These are phyloP conservation scores for Gnathochromis pfefferi DNA, from an alignment of 2,113 vertebrate species.

Conservation along the genomic window DNA sequence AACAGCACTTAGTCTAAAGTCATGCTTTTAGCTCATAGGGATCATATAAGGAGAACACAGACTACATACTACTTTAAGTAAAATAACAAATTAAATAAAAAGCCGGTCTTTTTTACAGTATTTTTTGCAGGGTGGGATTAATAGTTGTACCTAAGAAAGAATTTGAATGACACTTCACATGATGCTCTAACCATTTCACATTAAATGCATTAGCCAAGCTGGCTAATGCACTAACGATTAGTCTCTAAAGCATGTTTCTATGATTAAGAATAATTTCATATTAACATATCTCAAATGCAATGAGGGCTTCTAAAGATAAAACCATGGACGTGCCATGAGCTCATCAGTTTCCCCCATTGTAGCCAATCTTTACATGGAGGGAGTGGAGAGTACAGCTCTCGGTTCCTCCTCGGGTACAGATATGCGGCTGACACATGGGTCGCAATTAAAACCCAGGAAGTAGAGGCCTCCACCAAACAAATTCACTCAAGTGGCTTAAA, in stretches of 20 bases:
- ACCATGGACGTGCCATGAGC: background rate
- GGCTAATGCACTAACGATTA: background rate
- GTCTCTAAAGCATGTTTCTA: background rate
- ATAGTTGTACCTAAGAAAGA: background rate
- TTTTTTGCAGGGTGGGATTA: background rate
- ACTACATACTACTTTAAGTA: background rate
- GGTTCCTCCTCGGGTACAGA: background rate
- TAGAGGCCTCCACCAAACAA: background rate
- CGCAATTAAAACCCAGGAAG: background rate
- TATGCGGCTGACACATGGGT: background rate
- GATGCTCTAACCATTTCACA: background rate
- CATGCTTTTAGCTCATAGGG: background rate
- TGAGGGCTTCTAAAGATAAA: background rate
- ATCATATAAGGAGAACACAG: background rate
- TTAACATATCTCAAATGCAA: background rate
- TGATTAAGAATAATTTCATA: background rate
- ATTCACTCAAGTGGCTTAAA: background rate
- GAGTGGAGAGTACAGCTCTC: background rate
- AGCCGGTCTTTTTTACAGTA: background rate
- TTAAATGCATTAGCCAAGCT: background rate
- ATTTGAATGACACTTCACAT: background rate
- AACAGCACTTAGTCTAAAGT: background rate
- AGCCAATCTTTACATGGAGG: background rate
- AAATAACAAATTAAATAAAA: background rate
- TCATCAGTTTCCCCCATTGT: background rate